Base-by-base conservation (phyloP, 2,113 vertebrate species). In the Apodemus speciosus region DNA sequence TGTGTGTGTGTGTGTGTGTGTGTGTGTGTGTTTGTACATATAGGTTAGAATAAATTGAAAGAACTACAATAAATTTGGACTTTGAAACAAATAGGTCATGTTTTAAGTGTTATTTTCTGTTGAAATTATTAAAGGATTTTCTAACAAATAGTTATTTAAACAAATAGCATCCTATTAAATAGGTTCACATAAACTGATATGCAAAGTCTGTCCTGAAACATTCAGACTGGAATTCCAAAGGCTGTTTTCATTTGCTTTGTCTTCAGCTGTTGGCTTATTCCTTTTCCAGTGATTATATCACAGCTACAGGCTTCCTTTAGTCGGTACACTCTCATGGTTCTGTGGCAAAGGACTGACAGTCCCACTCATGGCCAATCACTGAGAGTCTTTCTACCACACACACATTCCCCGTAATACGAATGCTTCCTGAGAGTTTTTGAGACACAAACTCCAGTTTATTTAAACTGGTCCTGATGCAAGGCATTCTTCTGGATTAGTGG, bases 91-190 rank as follows among this genome's bases (percentile, higher is more conserved):
- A 83, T 18, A 73, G 10, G 9, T 75, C 32, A 40, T 46, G 51
- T 46, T 93, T 89, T 85, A 49, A 16, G 35, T 64, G 14, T 86
- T 49, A 56, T 89, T 77, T 89, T 88, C 87, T 75, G 25, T 40
- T 71, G 21, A 91, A 91, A 89, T 71, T 66, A 95, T 71, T 7
- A 56, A 71, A 85, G 35, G 15, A n/a, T 32, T 80, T 93, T 85
- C 46, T 66, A 84, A 84, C 60, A 46, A 83, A 84, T 83, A 83
- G 15, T 18, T 69, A 20, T 53, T 51, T 72, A 69, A 75, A 11
- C 38, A 83, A 88, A 56, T 13, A n/a, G 38, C 0, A n/a, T 64
- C 80, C 30, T 93, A 56, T 25, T 58, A 72, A 91, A 66, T 25
- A 35, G 38, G 7, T 75, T 79, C 3, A 73, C 6, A 58, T 8